These are phyloP conservation scores for Trichoplusia ni DNA, from an alignment of 1,140 invertebrate genomes.

Conservation along the genomic window DNA sequence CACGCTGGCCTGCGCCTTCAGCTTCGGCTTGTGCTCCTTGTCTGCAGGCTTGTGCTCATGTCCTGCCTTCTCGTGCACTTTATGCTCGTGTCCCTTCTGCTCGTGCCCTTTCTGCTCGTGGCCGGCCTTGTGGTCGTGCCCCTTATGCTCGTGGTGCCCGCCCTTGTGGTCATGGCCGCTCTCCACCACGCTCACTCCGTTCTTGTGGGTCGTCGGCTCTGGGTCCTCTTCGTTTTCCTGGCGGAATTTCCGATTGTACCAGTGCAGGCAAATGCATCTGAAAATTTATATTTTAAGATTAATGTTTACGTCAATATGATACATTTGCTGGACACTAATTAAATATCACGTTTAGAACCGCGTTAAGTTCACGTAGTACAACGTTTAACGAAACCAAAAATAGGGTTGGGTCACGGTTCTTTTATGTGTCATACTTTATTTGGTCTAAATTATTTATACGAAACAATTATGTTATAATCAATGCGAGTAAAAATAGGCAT, in stretches of 20 bases:
- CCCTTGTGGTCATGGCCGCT: slow-evolving; percentile 28
- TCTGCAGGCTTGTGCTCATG: slow-evolving; percentile 42
- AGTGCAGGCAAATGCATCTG: slow-evolving; percentile 72
- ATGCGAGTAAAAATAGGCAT: too few relatives aligned
- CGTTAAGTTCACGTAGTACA: too few relatives aligned
- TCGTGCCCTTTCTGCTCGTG: slow-evolving; percentile 23
- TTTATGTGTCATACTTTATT: background rate
- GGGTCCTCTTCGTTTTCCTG: slow-evolving; percentile 56
- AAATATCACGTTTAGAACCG: background rate
- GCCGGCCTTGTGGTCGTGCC: slow-evolving; percentile 26
- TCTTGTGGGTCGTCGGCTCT: slow-evolving; percentile 48
- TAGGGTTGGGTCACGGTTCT: too few relatives aligned
- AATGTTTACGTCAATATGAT: too few relatives aligned
- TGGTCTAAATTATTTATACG: too few relatives aligned
- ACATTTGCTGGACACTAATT: too few relatives aligned
- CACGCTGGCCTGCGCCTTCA: slow-evolving; percentile 68
- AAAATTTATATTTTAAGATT: slow-evolving; percentile 20
- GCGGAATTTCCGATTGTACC: slow-evolving; percentile 62
- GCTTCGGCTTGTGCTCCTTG: slow-evolving; percentile 50
- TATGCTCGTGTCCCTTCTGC: slow-evolving; percentile 34
- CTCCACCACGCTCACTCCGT: slow-evolving; percentile 50
- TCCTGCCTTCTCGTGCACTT: slow-evolving; percentile 21
- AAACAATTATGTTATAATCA: too few relatives aligned
- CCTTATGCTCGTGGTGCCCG: slow-evolving; percentile 22
- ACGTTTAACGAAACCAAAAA: too few relatives aligned